Conservation (phyloP, 2,113 vertebrate genomes). For the Phylloscopus whistleri region DNA sequence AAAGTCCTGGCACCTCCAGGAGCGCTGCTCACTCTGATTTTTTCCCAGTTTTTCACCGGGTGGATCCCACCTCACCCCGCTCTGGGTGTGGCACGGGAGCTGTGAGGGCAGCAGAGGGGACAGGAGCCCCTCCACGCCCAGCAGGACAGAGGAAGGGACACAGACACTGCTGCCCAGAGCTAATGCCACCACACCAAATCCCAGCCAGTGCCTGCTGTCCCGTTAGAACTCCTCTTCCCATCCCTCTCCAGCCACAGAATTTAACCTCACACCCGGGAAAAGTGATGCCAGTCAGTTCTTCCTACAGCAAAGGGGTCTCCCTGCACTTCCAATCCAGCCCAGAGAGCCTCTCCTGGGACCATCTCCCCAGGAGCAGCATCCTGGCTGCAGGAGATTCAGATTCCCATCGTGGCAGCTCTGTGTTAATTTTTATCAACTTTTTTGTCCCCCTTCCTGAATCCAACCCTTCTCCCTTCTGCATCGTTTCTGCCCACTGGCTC, state of each 20-base stretch:
- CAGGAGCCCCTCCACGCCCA: not conserved
- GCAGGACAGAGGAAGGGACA: not conserved
- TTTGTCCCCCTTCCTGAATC: not conserved
- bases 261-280: not conserved
- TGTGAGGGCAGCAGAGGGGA: not conserved
- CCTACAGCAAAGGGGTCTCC: not conserved
- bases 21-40: rapidly evolving
- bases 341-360: not conserved
- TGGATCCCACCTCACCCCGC: rapidly evolving
- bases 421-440: not conserved
- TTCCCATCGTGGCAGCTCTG: not conserved
- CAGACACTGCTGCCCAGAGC: rapidly evolving
- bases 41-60: rapidly evolving
- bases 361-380: not conserved
- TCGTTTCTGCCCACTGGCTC: not conserved
- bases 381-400: not conserved
- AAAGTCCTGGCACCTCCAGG: not conserved
- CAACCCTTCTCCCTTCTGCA: not conserved
- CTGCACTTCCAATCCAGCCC: not conserved
- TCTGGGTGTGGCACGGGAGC: too few species aligned
- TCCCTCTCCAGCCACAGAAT: not conserved
- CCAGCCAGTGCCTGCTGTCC: rapidly evolving
- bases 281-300: rapidly evolving
- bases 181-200: not conserved
- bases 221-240: rapidly evolving